Evolutionary conservation across 2,888 invertebrate species (phyloP), one percentile per base, ranked within the genome.

Genomic region (Parasteatoda lunata): DNA sequence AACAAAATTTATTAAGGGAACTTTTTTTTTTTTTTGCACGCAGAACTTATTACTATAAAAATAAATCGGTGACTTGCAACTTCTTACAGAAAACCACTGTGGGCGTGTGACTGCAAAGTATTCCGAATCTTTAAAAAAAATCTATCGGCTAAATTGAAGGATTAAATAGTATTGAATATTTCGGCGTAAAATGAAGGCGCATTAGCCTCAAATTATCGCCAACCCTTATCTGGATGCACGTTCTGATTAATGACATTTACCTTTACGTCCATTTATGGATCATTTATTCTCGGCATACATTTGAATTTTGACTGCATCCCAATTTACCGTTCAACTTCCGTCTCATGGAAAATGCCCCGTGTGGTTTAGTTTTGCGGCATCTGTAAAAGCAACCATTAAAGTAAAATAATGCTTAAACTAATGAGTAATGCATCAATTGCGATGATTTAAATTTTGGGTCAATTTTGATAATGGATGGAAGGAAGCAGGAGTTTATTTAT

Each of bases 391-490:
- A 9, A 45, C 77, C 77, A 77, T 77, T 77, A 77, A 64, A 48
- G 65, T 75, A 64, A 64, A 75, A 75, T 75, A 64, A 65, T 66
- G 66, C 77, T 66, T 65, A 65, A n/a, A 51, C 11, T 77, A 77
- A 77, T 65, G 77, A 66, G 65, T 30, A 51, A 8, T 47, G 49
- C 51, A 66, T 15, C 51, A 77, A 77, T 77, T 49, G 51, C n/a
- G 11, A 64, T 47, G 77, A 47, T 77, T 77, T 77, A 66, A n/a
- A 64, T 72, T 30, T 30, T 49, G 51, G 47, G 11, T 65, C 77
- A 64, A 65, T 77, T 77, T 65, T 49, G 77, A n/a, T 77, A 77
- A 77, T 77, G 77, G 77, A 59, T 47, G 45, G 48, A 59, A 13
- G 59, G 59, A 13, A 59, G 2, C 30, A 30, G 59, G 9, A 59